Conservation (phyloP, 2,888 invertebrate genomes). For the Spisula solida region DNA sequence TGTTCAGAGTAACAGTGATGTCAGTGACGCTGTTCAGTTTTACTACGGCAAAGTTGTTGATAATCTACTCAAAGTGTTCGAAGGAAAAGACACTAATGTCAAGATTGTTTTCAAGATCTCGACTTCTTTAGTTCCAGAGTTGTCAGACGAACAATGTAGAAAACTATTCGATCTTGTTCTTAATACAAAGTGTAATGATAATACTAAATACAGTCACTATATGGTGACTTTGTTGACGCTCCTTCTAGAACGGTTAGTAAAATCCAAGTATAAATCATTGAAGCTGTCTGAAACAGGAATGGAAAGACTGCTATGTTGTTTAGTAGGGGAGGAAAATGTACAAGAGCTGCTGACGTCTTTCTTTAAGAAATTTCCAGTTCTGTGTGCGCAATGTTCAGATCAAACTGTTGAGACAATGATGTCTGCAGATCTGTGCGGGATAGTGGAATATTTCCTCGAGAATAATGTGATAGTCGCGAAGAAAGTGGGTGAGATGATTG, state of each 20-base stretch:
- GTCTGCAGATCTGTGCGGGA: slow-evolving; percentile 7
- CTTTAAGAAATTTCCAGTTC: slow-evolving; percentile 54
- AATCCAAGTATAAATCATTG: slow-evolving; percentile 18
- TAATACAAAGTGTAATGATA: neutral
- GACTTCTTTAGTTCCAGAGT: slow-evolving; percentile 1
- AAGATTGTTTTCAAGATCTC: slow-evolving; percentile 2
- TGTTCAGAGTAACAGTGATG: neutral
- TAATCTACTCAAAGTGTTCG: neutral
- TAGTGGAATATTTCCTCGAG: slow-evolving; percentile 56
- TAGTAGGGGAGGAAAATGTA: neutral
- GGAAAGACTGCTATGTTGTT: slow-evolving; percentile 45
- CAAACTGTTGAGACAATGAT: slow-evolving; percentile 42
- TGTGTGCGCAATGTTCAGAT: slow-evolving; percentile 52
- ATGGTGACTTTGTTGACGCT: slow-evolving; percentile 9
- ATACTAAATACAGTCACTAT: neutral
- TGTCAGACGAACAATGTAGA: slow-evolving; percentile 34
- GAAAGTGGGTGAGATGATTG: slow-evolving; percentile 8
- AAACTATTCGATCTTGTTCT: slow-evolving; percentile 38
- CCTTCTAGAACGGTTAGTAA: neutral
- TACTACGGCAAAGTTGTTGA: slow-evolving; percentile 31
- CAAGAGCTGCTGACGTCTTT: slow-evolving; percentile 41
- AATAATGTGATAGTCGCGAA: slow-evolving; percentile 44
- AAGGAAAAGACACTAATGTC: neutral
- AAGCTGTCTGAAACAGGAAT: slow-evolving; percentile 38
- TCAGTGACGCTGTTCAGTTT: slow-evolving; percentile 11